Percentiles rank a stretch among this genome's conserved stretches.
Evolutionary conservation across 2,888 invertebrate genomes (phyloP).

Genomic region (Selenia dentaria): DNA sequence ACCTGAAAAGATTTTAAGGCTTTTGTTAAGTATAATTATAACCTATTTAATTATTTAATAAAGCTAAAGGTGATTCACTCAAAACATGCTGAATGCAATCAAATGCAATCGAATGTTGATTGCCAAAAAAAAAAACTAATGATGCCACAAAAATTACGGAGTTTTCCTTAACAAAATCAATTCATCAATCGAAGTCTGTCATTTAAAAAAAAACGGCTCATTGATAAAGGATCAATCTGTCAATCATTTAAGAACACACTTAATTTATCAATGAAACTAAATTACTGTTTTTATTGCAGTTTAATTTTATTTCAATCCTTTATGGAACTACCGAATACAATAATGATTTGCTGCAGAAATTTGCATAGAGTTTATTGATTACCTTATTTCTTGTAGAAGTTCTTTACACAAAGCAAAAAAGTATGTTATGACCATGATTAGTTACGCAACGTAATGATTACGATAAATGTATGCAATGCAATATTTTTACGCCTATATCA

Average conservation of each 20-base stretch:
- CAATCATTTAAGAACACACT: conserved; percentile 26
- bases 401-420: no score
- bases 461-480: no score
- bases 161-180: conserved; percentile 26
- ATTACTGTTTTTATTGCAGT: conserved; percentile 21
- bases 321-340: conserved; percentile 24
- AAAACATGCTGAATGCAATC: conserved; percentile 3
- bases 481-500: no score
- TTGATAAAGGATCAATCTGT: conserved; percentile 29
- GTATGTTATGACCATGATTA: no score
- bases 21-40: no score
- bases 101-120: conserved; percentile 1
- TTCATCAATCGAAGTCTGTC: conserved; percentile 23
- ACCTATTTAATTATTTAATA: no score
- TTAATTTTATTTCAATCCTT: conserved; percentile 15
- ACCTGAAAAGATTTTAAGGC: no score
- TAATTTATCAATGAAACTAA: conserved; percentile 23
- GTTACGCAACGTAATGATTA: no score
- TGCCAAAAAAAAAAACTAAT: conserved; percentile 9
- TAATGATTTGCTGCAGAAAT: conserved; percentile 8
- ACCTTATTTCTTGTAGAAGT: no score
- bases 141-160: neutral
- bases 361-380: neutral
- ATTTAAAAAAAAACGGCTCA: conserved; percentile 20
- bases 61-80: neutral